phyloP scores from a whole-genome alignment of 2,888 invertebrate species.

The Apomyelois bistriatella region DNA sequence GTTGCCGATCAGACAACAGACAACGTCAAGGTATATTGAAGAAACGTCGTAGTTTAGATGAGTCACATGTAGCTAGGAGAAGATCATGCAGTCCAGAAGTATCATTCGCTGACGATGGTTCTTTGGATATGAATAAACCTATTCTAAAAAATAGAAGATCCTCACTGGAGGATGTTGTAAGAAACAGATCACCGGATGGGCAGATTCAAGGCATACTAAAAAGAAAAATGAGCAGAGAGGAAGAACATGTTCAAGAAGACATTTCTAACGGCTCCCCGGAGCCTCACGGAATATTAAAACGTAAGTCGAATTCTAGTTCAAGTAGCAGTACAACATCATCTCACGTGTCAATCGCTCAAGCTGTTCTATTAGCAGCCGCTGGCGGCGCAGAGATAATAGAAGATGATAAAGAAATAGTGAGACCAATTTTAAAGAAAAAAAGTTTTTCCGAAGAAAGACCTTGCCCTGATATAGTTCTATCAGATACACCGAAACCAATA shows the following conservation, averaged over 20 bases:
- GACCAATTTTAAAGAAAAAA: constrained; percentile 92
- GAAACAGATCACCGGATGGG: constrained; percentile 82
- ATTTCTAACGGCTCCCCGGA: constrained; percentile 82
- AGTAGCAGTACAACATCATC: constrained; percentile 82
- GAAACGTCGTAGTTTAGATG: constrained; percentile 90
- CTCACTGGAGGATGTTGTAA: constrained; percentile 84
- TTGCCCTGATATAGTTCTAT: constrained; percentile 63
- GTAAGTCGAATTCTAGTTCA: constrained; percentile 86
- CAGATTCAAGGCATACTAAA: constrained; percentile 85
- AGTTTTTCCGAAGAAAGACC: constrained; percentile 85
- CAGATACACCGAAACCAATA: constrained; percentile 85
- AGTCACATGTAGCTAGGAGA: constrained; percentile 84
- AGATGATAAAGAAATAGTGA: constrained; percentile 81
- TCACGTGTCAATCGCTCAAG: constrained; percentile 85
- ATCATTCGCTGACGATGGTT: constrained; percentile 78
- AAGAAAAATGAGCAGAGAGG: constrained; percentile 83
- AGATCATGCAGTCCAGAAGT: constrained; percentile 86
- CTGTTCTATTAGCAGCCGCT: constrained; percentile 83
- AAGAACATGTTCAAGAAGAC: constrained; percentile 82
- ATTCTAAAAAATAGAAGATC: constrained; percentile 85
- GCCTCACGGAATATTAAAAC: constrained; percentile 89
- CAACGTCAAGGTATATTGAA: constrained; percentile 90
- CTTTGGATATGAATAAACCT: constrained; percentile 80
- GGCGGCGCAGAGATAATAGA: constrained; percentile 78
- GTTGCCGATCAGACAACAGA: constrained; percentile 72